Evolutionary conservation across 2,113 vertebrate species (phyloP).

Genomic region (Aythya baeri): DNA sequence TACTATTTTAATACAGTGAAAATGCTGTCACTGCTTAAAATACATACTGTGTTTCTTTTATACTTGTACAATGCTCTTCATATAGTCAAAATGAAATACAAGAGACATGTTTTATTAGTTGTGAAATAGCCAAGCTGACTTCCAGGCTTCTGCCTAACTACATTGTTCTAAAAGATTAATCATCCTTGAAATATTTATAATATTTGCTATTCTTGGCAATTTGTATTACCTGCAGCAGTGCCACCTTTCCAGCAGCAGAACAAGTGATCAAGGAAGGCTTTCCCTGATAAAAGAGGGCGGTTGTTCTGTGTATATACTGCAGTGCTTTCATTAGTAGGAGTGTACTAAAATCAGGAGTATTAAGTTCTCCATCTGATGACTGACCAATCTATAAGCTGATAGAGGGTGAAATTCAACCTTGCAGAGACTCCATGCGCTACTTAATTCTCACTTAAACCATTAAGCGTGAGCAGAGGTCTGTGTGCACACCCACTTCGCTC

Average conservation of each 20-base stretch:
- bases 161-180: slow-evolving; percentile 72
- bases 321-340: not conserved
- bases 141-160: slow-evolving; percentile 63
- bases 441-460: slow-evolving; percentile 1
- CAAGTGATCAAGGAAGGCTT: not conserved
- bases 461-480: not conserved
- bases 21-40: slow-evolving; percentile 57
- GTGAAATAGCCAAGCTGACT: slow-evolving; percentile 61
- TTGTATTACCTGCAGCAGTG: slow-evolving; percentile 37
- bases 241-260: slow-evolving; percentile 29
- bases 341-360: slow-evolving; percentile 9
- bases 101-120: slow-evolving; percentile 72
- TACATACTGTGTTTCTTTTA: slow-evolving; percentile 48
- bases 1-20: slow-evolving; percentile 52
- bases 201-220: slow-evolving; percentile 57
- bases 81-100: slow-evolving; percentile 63
- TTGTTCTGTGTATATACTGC: not conserved
- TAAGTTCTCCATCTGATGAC: slow-evolving; percentile 9
- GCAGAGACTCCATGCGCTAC: not conserved
- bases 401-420: slow-evolving; percentile 48
- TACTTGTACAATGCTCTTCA: slow-evolving; percentile 28
- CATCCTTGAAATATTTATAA: slow-evolving; percentile 70
- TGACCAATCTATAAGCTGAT: slow-evolving; percentile 38
- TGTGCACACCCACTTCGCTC: not conserved
- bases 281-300: not conserved